Evolutionary conservation across 2,113 vertebrate genomes (phyloP).

Genomic region (Clarias magur): DNA sequence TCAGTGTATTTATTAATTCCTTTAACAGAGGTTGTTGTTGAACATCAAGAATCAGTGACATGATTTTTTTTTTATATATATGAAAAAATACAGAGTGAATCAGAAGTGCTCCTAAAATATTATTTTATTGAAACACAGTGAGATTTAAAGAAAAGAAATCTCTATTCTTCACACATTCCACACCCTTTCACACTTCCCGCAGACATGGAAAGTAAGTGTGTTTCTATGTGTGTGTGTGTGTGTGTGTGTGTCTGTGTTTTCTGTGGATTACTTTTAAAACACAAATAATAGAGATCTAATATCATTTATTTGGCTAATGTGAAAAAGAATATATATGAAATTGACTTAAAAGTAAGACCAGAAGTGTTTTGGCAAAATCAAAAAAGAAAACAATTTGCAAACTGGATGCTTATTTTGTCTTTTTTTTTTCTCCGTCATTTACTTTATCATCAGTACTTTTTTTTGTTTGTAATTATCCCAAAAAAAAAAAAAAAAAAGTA

Average conservation of each 20-base stretch:
- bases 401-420: slow-evolving; percentile 17
- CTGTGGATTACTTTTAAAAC: slow-evolving; percentile 33
- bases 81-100: background rate
- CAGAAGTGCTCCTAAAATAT: slow-evolving; percentile 71
- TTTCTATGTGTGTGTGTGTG: background rate
- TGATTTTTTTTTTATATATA: background rate
- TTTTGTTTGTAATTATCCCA: background rate
- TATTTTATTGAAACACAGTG: slow-evolving; percentile 71
- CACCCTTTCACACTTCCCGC: slow-evolving; percentile 35
- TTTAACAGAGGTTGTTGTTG: background rate
- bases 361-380: slow-evolving; percentile 52
- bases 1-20: background rate
- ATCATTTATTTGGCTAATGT: slow-evolving; percentile 32
- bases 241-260: slow-evolving; percentile 13
- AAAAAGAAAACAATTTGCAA: slow-evolving; percentile 45
- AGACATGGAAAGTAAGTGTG: slow-evolving; percentile 15
- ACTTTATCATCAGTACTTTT: slow-evolving; percentile 32
- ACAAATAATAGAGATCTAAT: slow-evolving; percentile 57
- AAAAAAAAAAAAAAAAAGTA: slow-evolving; percentile 37
- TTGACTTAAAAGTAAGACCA: slow-evolving; percentile 62
- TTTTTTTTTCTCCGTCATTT: slow-evolving; percentile 55
- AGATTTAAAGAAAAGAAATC: slow-evolving; percentile 51
- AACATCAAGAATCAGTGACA: no score
- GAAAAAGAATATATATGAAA: slow-evolving; percentile 56
- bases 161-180: slow-evolving; percentile 39